phyloP scores from a whole-genome alignment of 2,888 invertebrate genomes.

The Caenorhabditis angaria region DNA sequence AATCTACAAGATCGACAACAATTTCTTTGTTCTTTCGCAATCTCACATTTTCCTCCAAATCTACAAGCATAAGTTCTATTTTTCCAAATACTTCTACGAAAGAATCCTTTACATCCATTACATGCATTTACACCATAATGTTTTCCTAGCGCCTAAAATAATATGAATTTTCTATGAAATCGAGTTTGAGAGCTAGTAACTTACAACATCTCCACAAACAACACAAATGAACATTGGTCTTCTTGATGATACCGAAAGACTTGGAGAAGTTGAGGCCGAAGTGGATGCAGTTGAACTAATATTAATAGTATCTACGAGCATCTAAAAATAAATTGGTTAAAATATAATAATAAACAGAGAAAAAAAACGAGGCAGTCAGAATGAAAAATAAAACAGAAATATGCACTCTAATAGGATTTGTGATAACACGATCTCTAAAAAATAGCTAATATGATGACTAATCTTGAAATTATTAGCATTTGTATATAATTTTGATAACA shows the following conservation, averaged over 20 bases:
- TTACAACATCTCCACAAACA: neutral
- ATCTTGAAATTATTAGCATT: too few species aligned
- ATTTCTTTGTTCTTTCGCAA: constrained; percentile 53
- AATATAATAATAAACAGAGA: too few species aligned
- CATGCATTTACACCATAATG: constrained; percentile 60
- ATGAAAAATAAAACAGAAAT: too few species aligned
- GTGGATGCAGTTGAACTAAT: neutral
- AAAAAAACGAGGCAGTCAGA: too few species aligned
- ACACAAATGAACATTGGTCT: neutral
- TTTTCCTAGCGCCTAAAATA: constrained; percentile 47
- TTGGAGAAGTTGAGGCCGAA: neutral
- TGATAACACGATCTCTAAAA: too few species aligned
- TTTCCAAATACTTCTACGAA: constrained; percentile 54
- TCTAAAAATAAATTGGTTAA: neutral
- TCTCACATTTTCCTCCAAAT: constrained; percentile 33
- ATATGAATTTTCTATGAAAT: too few species aligned
- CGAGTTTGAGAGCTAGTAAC: neutral
- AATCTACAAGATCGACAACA: constrained; percentile 55
- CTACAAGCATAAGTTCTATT: constrained; percentile 42
- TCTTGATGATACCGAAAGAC: neutral
- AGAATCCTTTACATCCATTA: constrained; percentile 69
- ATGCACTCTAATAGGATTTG: too few species aligned
- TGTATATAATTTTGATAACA: too few species aligned
- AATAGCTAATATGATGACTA: too few species aligned
- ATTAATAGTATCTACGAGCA: neutral